Base-by-base conservation (phyloP, 1,140 invertebrate species). In the Dreissena rostriformis region DNA sequence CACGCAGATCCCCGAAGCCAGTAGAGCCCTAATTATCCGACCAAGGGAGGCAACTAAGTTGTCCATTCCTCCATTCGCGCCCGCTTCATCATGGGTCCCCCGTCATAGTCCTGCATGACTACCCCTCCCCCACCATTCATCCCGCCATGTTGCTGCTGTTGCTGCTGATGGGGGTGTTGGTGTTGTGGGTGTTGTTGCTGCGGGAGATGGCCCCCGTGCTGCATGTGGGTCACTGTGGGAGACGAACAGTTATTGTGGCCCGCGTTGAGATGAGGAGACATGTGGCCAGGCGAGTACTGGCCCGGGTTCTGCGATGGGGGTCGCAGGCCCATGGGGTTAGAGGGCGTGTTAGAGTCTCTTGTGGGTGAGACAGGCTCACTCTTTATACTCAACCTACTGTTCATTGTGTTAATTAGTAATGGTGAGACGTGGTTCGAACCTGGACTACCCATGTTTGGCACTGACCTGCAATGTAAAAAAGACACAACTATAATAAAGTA, bases 321-420 rank as follows among this genome's bases (percentile, higher is more conserved):
- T 65, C 91, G 91, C 82, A 91, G 87, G 73, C 82, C 80, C 53
- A 90, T 87, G 72, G 87, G 90, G 78, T 86, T 89, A 61, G 91
- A 91, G 63, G 91, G 90, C 52, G 89, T 90, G 39, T 88, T 94
- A 87, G 95, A 95, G 88, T 96, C 96, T 78, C 96, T 94, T 7
- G 97, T 97, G 79, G 98, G 97, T 88, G 97, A 98, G 91, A 98
- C 97, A 19, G 98, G 97, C 93, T 99, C 98, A 88, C 97, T 97
- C 94, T 98, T 99, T 91, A 99, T 98, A 94, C 97, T 97, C 74
- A 96, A 94, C 83, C 86, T 86, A 57, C 83, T 97, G 90, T 97
- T 97, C 91, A 97, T 97, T 89, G 96, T 96, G 79, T 96, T 97
- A 76, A 97, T 96, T 86, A 95, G 95, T 91, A 98, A 94, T 67